Evolutionary conservation across 2,888 invertebrate genomes (phyloP).

Genomic region (Drosophila imparisetae): DNA sequence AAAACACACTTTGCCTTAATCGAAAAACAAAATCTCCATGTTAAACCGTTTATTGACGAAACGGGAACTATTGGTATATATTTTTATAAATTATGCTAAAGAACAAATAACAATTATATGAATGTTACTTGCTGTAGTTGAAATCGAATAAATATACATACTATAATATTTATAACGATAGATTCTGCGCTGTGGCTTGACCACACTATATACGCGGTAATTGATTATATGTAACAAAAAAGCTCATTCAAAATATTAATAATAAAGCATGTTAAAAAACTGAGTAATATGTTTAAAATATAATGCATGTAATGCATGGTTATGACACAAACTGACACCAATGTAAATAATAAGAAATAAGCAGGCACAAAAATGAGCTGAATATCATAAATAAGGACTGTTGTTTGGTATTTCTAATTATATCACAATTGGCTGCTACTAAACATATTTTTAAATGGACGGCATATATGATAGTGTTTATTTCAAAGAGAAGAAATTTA

Average conservation of each 20-base stretch:
- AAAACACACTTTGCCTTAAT: constrained; percentile 53
- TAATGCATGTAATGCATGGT: not conserved
- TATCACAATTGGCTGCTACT: not conserved
- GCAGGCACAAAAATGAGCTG: not conserved
- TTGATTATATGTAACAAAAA: constrained; percentile 36
- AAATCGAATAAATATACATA: constrained; percentile 33
- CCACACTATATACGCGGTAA: constrained; percentile 40
- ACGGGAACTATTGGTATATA: constrained; percentile 49
- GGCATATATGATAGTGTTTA: not conserved
- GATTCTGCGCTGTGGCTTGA: constrained; percentile 55
- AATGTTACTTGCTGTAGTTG: constrained; percentile 56
- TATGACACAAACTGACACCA: not conserved
- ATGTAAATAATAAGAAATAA: not conserved
- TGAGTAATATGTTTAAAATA: constrained; percentile 5
- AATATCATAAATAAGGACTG: not conserved
- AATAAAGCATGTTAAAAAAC: constrained; percentile 34
- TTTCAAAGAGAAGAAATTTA: not conserved
- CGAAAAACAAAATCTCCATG: constrained; percentile 23
- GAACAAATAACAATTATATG: constrained; percentile 36
- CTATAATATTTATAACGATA: not conserved
- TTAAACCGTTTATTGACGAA: constrained; percentile 20
- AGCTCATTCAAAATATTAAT: constrained; percentile 27
- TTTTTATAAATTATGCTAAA: constrained; percentile 59
- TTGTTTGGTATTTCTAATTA: not conserved
- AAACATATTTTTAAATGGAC: not conserved